phyloP scores from a whole-genome alignment of 92 coral and sea anemone species.

The Meandrina meandrites region DNA sequence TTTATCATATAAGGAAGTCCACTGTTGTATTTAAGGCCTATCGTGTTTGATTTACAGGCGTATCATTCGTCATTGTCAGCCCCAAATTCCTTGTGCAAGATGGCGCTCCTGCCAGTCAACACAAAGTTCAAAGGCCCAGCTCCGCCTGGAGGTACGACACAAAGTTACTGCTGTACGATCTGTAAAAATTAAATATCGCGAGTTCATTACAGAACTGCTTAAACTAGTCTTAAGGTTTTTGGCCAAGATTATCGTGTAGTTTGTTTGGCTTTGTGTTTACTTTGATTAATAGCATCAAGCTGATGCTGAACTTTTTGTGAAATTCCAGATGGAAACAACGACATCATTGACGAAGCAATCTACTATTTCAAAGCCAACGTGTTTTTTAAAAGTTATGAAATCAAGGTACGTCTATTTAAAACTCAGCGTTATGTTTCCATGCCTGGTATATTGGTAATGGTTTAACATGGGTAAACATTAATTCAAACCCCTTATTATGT shows the following conservation, averaged over 20 bases:
- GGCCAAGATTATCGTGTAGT: neutral
- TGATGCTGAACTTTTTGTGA: neutral
- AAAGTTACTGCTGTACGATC: neutral
- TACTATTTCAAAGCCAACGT: constrained; percentile 99
- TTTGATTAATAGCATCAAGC: neutral
- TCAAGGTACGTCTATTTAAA: constrained; percentile 65
- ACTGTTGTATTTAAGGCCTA: neutral
- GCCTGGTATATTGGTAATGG: neutral
- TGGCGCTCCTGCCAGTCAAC: constrained; percentile 98
- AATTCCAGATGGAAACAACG: constrained; percentile 79
- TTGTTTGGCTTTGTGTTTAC: neutral
- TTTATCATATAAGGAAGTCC: neutral
- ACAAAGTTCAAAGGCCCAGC: constrained; percentile 96
- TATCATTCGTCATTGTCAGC: constrained; percentile 92
- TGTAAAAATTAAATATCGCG: neutral
- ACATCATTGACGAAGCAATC: constrained; percentile 85
- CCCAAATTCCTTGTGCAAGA: constrained; percentile 85
- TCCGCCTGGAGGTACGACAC: constrained; percentile 84
- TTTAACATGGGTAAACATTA: neutral
- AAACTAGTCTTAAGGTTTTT: neutral
- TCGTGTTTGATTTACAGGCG: constrained; percentile 63
- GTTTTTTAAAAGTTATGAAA: constrained; percentile 96
- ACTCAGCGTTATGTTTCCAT: neutral
- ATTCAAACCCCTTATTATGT: neutral
- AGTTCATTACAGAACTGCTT: neutral